A percentile compares a stretch with the other conserved stretches of the same genome.
phyloP scores from a whole-genome alignment of 2,888 invertebrate species.

The Drosophila robusta region DNA sequence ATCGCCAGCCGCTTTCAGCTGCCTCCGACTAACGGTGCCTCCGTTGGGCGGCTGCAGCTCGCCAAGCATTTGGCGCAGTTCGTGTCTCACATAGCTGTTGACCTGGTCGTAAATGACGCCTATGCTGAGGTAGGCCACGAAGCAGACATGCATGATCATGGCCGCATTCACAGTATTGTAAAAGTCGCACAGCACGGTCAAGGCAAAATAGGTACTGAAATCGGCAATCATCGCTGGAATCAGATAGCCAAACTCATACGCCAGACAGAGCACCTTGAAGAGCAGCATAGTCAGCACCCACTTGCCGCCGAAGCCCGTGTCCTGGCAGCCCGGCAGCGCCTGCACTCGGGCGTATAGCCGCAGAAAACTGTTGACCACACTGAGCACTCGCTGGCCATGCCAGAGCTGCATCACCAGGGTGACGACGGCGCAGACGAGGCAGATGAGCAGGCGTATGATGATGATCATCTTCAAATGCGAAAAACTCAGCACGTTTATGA shows the following conservation, averaged over 20 bases:
- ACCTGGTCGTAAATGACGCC: conserved; percentile 53
- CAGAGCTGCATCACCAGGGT: conserved; percentile 49
- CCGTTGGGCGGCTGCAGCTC: conserved; percentile 20
- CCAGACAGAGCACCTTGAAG: conserved; percentile 31
- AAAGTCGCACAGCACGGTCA: neutral
- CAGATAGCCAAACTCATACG: conserved; percentile 35
- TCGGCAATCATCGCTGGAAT: neutral
- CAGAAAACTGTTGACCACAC: conserved; percentile 52
- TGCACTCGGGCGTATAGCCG: conserved; percentile 42
- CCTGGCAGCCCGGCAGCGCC: conserved; percentile 17
- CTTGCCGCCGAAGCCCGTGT: conserved; percentile 39
- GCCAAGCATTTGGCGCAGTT: conserved; percentile 44
- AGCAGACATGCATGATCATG: conserved; percentile 51
- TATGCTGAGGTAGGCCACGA: conserved; percentile 62
- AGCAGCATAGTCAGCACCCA: conserved; percentile 48
- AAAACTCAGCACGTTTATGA: neutral
- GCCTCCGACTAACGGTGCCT: neutral
- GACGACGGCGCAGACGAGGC: conserved; percentile 22
- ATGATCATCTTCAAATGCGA: conserved; percentile 30
- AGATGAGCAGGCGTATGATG: conserved; percentile 12
- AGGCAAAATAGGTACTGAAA: rapidly evolving
- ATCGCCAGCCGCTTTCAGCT: conserved; percentile 15
- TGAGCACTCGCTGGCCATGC: conserved; percentile 36
- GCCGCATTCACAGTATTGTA: conserved; percentile 17
- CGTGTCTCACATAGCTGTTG: conserved; percentile 52